Evolutionary conservation across 1,140 invertebrate species (phyloP).

Genomic region (Drosophila melanica): DNA sequence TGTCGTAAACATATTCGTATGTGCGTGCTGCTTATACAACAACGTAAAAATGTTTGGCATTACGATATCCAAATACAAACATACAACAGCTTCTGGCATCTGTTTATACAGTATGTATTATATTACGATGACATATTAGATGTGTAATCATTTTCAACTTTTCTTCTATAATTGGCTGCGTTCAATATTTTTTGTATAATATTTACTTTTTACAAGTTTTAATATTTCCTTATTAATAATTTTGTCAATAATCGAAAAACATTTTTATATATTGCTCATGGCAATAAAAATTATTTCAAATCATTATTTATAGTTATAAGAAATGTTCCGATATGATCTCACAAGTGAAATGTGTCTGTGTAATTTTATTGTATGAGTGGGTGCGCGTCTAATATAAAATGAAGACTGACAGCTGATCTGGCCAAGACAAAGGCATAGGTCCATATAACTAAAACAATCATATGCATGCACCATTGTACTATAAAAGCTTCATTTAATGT

Average conservation of each 20-base stretch:
- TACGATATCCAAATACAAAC: not conserved
- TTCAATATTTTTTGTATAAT: not conserved
- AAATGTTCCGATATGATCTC: constrained; percentile 14
- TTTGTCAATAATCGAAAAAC: no score
- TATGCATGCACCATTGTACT: not conserved
- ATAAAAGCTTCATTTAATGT: no score
- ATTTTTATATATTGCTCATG: no score
- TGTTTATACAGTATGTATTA: constrained; percentile 6
- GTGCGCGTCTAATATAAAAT: constrained; percentile 7
- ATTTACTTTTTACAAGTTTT: not conserved
- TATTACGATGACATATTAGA: not conserved
- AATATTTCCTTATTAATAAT: no score
- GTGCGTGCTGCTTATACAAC: constrained; percentile 24
- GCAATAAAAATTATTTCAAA: no score
- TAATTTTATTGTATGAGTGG: not conserved
- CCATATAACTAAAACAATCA: not conserved
- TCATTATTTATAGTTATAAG: not conserved
- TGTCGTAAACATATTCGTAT: constrained; percentile 44
- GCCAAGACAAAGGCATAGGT: not conserved
- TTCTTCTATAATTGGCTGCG: not conserved
- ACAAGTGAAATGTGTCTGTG: constrained; percentile 6
- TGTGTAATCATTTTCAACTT: not conserved
- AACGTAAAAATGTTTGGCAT: not conserved
- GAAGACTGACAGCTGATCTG: constrained; percentile 1
- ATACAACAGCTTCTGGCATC: not conserved